Evolutionary conservation across 2,888 invertebrate genomes (phyloP).

Genomic region (Drosophila mayaguana): DNA sequence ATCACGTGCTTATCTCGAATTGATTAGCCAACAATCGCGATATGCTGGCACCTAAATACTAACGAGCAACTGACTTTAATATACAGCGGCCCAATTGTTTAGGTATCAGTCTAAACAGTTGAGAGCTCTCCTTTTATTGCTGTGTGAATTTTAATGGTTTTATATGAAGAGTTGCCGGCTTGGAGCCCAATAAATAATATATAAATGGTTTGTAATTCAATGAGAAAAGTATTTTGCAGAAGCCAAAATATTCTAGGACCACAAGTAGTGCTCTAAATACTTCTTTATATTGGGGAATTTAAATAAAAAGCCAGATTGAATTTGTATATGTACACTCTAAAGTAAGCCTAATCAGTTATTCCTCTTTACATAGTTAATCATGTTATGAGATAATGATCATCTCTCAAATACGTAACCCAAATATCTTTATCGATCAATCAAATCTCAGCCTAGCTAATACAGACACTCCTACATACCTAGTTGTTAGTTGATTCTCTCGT

Average conservation of each 20-base stretch:
- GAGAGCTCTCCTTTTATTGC: not conserved
- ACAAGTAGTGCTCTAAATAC: not conserved
- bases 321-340: too few relatives aligned
- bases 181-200: not conserved
- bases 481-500: not conserved
- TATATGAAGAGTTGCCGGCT: not conserved
- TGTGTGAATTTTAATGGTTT: not conserved
- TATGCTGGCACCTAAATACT: constrained; percentile 22
- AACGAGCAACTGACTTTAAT: constrained; percentile 1
- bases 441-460: not conserved
- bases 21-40: constrained; percentile 38
- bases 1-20: constrained; percentile 63
- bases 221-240: not conserved
- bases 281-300: not conserved
- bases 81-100: not conserved
- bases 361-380: not conserved
- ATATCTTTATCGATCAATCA: not conserved
- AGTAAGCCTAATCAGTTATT: not conserved
- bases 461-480: not conserved
- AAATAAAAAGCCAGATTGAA: not conserved
- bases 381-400: not conserved
- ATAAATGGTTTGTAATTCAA: not conserved
- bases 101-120: not conserved
- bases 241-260: not conserved
- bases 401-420: not conserved